Conservation (phyloP, 1,140 invertebrate genomes). For the Drosophila virilis region DNA sequence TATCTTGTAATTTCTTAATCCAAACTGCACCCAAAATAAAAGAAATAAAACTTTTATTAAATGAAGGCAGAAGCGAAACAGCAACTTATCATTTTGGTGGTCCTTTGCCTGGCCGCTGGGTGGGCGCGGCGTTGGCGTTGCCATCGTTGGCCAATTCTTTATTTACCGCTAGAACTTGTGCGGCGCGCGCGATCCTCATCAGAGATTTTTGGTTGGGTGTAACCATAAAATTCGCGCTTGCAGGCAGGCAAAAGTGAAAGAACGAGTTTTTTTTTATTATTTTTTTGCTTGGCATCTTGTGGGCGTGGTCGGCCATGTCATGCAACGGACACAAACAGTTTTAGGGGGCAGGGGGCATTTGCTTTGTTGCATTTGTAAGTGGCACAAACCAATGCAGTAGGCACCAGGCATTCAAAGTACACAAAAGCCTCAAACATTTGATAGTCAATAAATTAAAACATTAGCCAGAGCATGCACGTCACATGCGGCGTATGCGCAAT, state of each 20-base stretch:
- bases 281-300: background rate
- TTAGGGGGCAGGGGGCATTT: background rate
- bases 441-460: constrained; percentile 76
- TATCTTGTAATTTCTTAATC: constrained; percentile 74
- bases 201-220: constrained; percentile 66
- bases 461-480: constrained; percentile 51
- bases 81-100: constrained; percentile 73
- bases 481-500: constrained; percentile 62
- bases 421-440: constrained; percentile 63
- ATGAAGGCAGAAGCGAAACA: constrained; percentile 4
- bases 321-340: background rate
- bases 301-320: constrained; percentile 26
- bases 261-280: constrained; percentile 57
- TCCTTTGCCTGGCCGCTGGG: constrained; percentile 40
- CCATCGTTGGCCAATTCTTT: constrained; percentile 62
- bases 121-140: constrained; percentile 54
- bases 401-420: constrained; percentile 35
- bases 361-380: constrained; percentile 40
- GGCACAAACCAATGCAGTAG: constrained; percentile 77
- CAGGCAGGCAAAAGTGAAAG: constrained; percentile 73
- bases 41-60: constrained; percentile 1
- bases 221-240: constrained; percentile 82
- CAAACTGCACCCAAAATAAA: constrained; percentile 58
- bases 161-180: constrained; percentile 75
- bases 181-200: constrained; percentile 60